Percentiles rank a stretch among this genome's conserved stretches.
Evolutionary conservation across 2,888 invertebrate species (phyloP).

Genomic region (Colostygia pectinataria): DNA sequence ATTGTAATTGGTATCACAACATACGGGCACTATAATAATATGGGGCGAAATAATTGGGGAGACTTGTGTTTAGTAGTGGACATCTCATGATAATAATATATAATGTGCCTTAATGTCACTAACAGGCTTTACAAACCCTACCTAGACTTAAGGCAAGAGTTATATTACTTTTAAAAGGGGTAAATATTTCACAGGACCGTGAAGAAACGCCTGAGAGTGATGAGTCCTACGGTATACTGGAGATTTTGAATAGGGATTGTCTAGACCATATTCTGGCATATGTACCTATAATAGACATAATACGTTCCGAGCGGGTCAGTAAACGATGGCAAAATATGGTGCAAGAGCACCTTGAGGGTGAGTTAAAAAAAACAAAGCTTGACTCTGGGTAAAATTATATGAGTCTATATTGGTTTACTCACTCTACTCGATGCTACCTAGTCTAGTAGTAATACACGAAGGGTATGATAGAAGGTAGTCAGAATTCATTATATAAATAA

Average conservation of each 20-base stretch:
- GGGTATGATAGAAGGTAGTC: too few relatives aligned
- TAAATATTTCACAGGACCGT: constrained; percentile 15
- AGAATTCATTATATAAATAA: background rate
- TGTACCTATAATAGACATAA: constrained; percentile 77
- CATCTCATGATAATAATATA: too few relatives aligned
- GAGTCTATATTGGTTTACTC: too few relatives aligned
- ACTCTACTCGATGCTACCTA: too few relatives aligned
- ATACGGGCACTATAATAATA: too few relatives aligned
- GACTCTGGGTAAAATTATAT: background rate
- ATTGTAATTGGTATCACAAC: too few relatives aligned
- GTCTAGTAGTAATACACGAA: too few relatives aligned
- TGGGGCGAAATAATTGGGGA: too few relatives aligned
- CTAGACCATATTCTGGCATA: constrained; percentile 77
- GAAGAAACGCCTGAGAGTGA: constrained; percentile 24
- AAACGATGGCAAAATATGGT: constrained; percentile 80
- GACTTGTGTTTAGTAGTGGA: too few relatives aligned
- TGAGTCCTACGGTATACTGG: constrained; percentile 60
- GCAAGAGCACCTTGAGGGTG: constrained; percentile 73
- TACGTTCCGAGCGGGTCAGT: constrained; percentile 83
- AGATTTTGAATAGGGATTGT: constrained; percentile 82
- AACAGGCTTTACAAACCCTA: too few relatives aligned
- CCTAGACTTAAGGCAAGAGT: background rate
- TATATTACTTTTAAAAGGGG: constrained; percentile 1
- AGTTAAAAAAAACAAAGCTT: constrained; percentile 29
- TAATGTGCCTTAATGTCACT: too few relatives aligned